Conservation (phyloP, 1,140 invertebrate species). For the Monomorium pharaonis region DNA sequence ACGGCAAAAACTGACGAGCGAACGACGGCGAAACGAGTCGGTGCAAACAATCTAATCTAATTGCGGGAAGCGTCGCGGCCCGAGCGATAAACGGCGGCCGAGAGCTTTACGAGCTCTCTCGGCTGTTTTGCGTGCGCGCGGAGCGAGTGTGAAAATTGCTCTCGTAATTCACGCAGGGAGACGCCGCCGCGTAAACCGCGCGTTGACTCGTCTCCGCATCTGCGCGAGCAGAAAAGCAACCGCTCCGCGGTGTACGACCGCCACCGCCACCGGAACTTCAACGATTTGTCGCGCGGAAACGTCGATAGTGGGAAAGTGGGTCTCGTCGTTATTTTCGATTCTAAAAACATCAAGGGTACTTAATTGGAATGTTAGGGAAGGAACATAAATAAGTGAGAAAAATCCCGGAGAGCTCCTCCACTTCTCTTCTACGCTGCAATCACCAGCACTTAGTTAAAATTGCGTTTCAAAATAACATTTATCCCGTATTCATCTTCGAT, state of each 20-base stretch:
- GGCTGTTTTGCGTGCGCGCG: neutral
- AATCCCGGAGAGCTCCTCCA: neutral
- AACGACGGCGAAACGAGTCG: neutral
- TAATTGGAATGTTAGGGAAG: neutral
- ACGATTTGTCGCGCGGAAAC: neutral
- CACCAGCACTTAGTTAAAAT: neutral
- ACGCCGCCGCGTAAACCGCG: neutral
- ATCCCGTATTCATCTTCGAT: neutral
- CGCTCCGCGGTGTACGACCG: slow-evolving; percentile 3
- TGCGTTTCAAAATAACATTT: neutral
- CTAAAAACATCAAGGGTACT: neutral
- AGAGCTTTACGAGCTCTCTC: slow-evolving; percentile 21
- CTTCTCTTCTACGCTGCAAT: neutral
- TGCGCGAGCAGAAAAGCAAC: slow-evolving; percentile 36
- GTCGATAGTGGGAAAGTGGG: neutral
- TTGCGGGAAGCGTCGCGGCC: neutral
- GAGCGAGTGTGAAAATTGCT: slow-evolving; percentile 48
- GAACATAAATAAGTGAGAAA: neutral
- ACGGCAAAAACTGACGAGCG: neutral
- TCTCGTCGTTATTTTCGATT: neutral
- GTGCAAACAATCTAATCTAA: slow-evolving; percentile 22
- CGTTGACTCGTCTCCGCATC: neutral
- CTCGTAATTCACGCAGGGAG: slow-evolving; percentile 24
- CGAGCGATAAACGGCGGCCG: slow-evolving; percentile 41
- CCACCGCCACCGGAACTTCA: slow-evolving; percentile 4